Percentiles rank a stretch among this genome's conserved stretches.
Evolutionary conservation across 2,113 vertebrate genomes (phyloP).

Genomic region (Tursiops truncatus): DNA sequence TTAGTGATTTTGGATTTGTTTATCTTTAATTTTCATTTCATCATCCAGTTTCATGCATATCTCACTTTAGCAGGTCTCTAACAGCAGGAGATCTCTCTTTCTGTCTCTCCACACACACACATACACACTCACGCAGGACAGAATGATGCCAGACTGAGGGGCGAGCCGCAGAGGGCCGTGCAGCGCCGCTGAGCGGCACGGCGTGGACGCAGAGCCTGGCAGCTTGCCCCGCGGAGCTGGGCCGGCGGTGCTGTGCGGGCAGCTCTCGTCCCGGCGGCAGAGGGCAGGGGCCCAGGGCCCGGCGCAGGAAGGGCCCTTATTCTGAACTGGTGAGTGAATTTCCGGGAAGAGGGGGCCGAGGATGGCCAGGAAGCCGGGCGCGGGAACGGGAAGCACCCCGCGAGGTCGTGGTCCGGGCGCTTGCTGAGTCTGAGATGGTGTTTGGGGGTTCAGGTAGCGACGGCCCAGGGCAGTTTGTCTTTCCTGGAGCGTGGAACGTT

Average conservation of each 20-base stretch:
- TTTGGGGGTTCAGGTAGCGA: too few relatives aligned
- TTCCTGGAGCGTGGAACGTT: background rate
- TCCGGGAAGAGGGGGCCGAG: background rate
- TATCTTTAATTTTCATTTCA: background rate
- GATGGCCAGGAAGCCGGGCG: background rate
- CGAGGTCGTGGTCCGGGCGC: background rate
- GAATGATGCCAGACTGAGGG: background rate
- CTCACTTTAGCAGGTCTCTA: background rate
- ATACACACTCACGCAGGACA: background rate
- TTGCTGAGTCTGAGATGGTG: background rate
- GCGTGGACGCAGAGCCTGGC: background rate
- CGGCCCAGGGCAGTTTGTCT: background rate
- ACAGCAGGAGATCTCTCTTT: background rate
- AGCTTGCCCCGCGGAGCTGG: accelerated
- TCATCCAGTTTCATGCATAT: background rate
- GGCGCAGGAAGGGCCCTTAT: background rate
- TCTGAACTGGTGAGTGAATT: background rate
- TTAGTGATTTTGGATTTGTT: background rate
- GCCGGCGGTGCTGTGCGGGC: background rate
- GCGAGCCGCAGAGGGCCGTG: background rate
- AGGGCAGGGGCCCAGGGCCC: accelerated
- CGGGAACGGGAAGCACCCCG: background rate
- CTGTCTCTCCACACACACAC: too few relatives aligned
- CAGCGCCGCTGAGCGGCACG: accelerated
- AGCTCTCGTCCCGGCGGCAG: background rate